Base-by-base conservation (phyloP, 2,888 invertebrate species). In the Homarus gammarus region DNA sequence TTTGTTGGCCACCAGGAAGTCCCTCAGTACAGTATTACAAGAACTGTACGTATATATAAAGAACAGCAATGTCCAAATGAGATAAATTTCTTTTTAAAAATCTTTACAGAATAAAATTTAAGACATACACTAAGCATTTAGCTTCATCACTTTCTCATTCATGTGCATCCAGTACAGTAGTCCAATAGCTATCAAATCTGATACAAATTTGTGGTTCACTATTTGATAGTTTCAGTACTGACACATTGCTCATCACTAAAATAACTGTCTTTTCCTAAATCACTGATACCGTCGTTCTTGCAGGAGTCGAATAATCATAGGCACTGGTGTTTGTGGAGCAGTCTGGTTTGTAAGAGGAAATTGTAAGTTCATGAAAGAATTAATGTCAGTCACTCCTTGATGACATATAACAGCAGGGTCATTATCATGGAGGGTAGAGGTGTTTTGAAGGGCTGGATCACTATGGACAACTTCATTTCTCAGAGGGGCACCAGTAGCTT, bases 201-300 rank as follows among this genome's bases (percentile, higher is more conserved):
- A 31, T 27, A 8, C 27, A 12, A 6, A 44, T 44, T 44, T 44
- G 44, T n/a, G 12, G 12, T 44, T 8, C 44, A 44, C 6, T 12
- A 44, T 8, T 8, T 44, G 44, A 44, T 5, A 44, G 44, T 44
- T n/a, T n/a, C n/a, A 12, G 12, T 44, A 8, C 12, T 44, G 12
- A 44, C 44, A 44, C 44, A 44, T 44, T 44, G 5, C 12, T 44
- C n/a, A n/a, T n/a, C n/a, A n/a, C n/a, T n/a, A n/a, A n/a, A n/a
- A n/a, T n/a, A n/a, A n/a, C n/a, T n/a, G n/a, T n/a, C n/a, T n/a
- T n/a, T n/a, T n/a, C n/a, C n/a, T n/a, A n/a, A 12, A 44, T 44
- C 44, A 90, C 44, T 87, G 77, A 56, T 87, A 87, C 87, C 82
- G 87, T 12, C 81, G 51, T n/a, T 88, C 88, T 44, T 88, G 88